Evolutionary conservation across 2,113 vertebrate species (phyloP).

Genomic region (Podarcis raffonei): DNA sequence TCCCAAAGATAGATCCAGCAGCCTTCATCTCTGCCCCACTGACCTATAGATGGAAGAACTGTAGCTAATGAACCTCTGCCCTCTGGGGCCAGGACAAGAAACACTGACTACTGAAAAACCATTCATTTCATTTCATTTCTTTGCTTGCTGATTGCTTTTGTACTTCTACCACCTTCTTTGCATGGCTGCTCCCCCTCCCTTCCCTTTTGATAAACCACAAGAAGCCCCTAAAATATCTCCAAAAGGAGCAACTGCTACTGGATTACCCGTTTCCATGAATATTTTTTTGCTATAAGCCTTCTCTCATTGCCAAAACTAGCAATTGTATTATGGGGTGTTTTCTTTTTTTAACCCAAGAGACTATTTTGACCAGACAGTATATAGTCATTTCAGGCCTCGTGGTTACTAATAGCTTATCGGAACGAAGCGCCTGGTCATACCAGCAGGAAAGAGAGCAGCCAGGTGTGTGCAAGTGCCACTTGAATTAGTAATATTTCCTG

Average conservation of each 20-base stretch:
- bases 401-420: slow-evolving; percentile 26
- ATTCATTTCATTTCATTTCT: neutral
- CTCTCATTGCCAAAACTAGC: neutral
- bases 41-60: neutral
- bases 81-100: neutral
- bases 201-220: neutral
- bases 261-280: neutral
- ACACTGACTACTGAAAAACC: no score
- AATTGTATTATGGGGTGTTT: neutral
- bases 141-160: neutral
- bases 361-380: neutral
- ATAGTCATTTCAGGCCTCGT: neutral
- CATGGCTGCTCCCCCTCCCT: neutral
- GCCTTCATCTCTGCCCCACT: neutral
- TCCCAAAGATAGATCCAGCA: neutral
- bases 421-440: slow-evolving; percentile 2
- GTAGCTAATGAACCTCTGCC: neutral
- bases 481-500: slow-evolving; percentile 32
- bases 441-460: slow-evolving; percentile 35
- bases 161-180: neutral
- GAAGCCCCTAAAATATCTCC: neutral
- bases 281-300: neutral
- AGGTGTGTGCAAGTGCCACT: slow-evolving; percentile 20
- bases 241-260: fast-evolving
- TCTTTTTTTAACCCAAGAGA: slow-evolving; percentile 1